Percentiles rank a stretch among this genome's conserved stretches.
These are phyloP conservation scores for Xenopus petersii DNA, from an alignment of 2,797 vertebrate genomes.

Conservation along the genomic window DNA sequence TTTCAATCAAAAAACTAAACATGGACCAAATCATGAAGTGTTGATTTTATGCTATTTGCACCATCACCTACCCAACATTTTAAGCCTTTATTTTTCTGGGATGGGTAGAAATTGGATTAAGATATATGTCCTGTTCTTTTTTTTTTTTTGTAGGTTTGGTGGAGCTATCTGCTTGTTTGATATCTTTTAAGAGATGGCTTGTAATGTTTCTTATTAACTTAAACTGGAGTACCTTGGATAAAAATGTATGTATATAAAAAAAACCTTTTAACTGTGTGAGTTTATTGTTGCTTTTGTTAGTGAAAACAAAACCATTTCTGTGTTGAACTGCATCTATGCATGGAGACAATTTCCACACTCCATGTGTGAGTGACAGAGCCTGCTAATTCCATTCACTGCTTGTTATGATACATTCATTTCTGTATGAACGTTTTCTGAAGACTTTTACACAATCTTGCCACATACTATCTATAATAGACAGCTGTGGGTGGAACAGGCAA, in stretches of 20 bases:
- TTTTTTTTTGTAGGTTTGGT: constrained; percentile 12
- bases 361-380: too few species aligned
- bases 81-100: constrained; percentile 13
- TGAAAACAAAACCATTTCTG: background rate
- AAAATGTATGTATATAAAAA: constrained; percentile 30
- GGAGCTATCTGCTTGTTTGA: constrained; percentile 14
- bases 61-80: constrained; percentile 4
- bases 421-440: too few species aligned
- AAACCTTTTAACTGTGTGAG: constrained; percentile 28
- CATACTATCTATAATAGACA: too few species aligned
- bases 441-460: too few species aligned
- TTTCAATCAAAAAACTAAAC: constrained; percentile 25
- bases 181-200: constrained; percentile 27
- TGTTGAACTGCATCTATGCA: background rate
- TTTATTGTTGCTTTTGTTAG: constrained; percentile 8
- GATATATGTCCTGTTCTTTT: constrained; percentile 9
- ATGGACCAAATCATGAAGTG: constrained; percentile 39
- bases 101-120: background rate
- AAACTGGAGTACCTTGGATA: constrained; percentile 22
- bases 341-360: background rate
- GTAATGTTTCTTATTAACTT: constrained; percentile 29
- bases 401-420: too few species aligned
- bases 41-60: constrained; percentile 18
- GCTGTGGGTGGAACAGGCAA: too few species aligned
- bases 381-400: too few species aligned